Base-by-base conservation (phyloP, 1,140 invertebrate species). In the Carposina sasakii region DNA sequence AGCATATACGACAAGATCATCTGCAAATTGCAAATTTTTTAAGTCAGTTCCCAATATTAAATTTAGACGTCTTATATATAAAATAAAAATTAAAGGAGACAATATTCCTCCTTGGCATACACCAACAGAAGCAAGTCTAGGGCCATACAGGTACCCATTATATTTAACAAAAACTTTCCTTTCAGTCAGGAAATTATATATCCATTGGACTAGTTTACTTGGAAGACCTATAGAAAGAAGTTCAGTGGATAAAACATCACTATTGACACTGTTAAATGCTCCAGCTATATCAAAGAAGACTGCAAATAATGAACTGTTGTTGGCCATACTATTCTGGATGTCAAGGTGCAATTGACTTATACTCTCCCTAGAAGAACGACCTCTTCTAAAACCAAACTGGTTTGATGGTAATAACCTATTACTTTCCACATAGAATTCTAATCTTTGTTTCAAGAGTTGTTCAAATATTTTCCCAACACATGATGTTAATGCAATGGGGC, bases 381-480 rank as follows among this genome's bases (percentile, higher is more conserved):
- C 42, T 37, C 53, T 19, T 6, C 53, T 3, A 47, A 56, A 60
- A 19, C 53, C 53, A 50, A 49, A 60, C 16, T 61, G 54, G 52
- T 60, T 60, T 16, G 17, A 26, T 41, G 52, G 30, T 26, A 60
- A 52, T 17, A 51, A 10, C 31, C 42, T 28, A 43, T 51, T 54
- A 13, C 15, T 21, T 52, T 59, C 56, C 12, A 58, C 19, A 48
- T 40, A 58, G 44, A 47, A 54, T 33, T 58, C 51, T 15, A 54
- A 21, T 22, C 47, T 0, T 31, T 58, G 56, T 33, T 56, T 58
- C 47, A 58, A 13, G 22, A 58, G 22, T 33, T 54, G 51, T 48
- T 58, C 56, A 46, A 59, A 55, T 33, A 52, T 41, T 52, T 60
- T 55, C 15, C 48, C 57, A 17, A 48, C 37, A 45, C 57, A 60